Conservation (phyloP, 2,888 invertebrate species). For the Prosapia bicincta region DNA sequence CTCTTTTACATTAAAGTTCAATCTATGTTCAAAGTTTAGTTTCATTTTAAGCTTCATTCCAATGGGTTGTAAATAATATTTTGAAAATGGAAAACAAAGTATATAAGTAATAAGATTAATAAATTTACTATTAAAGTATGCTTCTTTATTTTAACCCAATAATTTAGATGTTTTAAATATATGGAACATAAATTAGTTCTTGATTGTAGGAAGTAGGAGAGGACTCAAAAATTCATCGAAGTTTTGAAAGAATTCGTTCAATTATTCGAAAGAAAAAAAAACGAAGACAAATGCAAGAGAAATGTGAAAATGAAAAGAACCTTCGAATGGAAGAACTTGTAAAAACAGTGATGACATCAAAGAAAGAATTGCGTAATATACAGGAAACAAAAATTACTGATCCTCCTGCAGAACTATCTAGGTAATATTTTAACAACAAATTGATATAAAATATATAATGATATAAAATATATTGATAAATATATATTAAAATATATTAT, state of each 20-base stretch:
- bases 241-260: constrained; percentile 81
- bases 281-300: constrained; percentile 53
- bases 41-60: no score
- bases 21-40: no score
- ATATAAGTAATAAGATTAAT: no score
- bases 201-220: constrained; percentile 75
- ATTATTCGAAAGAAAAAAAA: constrained; percentile 65
- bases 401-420: constrained; percentile 10
- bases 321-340: constrained; percentile 79
- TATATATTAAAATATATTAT: no score
- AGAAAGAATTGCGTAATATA: constrained; percentile 27
- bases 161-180: neutral
- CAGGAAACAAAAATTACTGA: constrained; percentile 22
- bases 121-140: no score
- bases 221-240: constrained; percentile 80
- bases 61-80: no score
- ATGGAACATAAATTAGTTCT: constrained; percentile 2
- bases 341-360: constrained; percentile 63
- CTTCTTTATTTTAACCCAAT: no score
- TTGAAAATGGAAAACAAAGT: no score
- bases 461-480: no score
- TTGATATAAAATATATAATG: no score
- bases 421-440: no score
- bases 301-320: constrained; percentile 70
- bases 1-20: no score